These are phyloP conservation scores for Cerastis rubricosa DNA, from an alignment of 2,888 invertebrate genomes.

Conservation along the genomic window DNA sequence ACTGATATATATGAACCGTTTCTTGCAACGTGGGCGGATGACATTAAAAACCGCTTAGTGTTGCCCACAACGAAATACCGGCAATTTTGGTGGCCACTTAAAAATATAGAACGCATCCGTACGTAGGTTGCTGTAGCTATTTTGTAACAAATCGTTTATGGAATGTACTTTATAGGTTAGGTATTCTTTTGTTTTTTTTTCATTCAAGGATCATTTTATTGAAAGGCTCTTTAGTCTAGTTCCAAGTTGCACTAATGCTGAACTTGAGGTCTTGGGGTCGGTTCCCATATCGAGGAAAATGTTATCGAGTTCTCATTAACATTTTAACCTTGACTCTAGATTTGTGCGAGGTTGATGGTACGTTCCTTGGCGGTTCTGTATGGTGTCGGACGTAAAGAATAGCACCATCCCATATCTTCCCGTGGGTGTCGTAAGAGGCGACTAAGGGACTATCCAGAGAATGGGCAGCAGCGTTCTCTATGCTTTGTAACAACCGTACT, in stretches of 20 bases:
- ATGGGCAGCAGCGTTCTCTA: too few relatives aligned
- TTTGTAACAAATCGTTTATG: constrained; percentile 40
- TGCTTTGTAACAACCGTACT: too few relatives aligned
- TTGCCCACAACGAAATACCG: constrained; percentile 74
- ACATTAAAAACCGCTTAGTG: constrained; percentile 88
- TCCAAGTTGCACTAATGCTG: not conserved
- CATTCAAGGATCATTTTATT: not conserved
- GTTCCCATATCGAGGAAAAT: not conserved
- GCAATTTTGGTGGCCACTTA: constrained; percentile 72
- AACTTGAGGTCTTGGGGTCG: not conserved
- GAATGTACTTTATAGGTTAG: not conserved
- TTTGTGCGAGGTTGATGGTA: not conserved
- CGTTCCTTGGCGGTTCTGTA: too few relatives aligned
- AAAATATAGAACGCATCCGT: constrained; percentile 69
- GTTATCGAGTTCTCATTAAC: not conserved
- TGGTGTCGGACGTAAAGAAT: too few relatives aligned
- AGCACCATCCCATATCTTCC: too few relatives aligned
- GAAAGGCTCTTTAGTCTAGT: not conserved
- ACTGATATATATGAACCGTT: constrained; percentile 76
- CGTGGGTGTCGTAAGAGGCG: too few relatives aligned
- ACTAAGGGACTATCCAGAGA: too few relatives aligned
- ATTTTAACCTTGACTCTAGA: not conserved
- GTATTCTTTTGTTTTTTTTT: constrained; percentile 37
- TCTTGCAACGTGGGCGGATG: constrained; percentile 79
- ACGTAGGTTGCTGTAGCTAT: constrained; percentile 45